Evolutionary conservation across 2,113 vertebrate genomes (phyloP).

Genomic region (Acanthochromis polyacanthus): DNA sequence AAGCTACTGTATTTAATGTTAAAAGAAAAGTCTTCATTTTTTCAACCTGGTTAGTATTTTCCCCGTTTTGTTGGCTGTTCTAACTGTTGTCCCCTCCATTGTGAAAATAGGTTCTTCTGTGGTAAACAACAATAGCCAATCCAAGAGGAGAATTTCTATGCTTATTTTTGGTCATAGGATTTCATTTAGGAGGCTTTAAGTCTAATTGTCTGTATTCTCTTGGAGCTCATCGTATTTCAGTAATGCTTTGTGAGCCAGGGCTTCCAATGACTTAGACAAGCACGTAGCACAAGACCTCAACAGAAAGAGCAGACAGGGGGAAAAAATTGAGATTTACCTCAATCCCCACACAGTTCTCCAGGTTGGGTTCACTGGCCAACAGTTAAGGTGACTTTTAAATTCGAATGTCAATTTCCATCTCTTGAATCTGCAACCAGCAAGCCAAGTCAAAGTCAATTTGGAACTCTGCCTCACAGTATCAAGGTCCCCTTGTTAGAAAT

Average conservation of each 20-base stretch:
- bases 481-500: conserved; percentile 37
- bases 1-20: background rate
- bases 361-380: conserved; percentile 46
- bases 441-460: conserved; percentile 62
- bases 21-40: background rate
- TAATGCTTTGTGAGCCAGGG: background rate
- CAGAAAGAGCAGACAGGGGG: background rate
- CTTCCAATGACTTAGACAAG: background rate
- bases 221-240: no score
- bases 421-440: conserved; percentile 42
- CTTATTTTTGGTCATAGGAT: background rate
- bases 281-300: background rate
- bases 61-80: background rate
- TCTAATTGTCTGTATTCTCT: no score
- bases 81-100: no score
- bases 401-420: conserved; percentile 65
- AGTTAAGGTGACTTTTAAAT: conserved; percentile 56
- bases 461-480: conserved; percentile 25
- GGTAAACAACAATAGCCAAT: background rate
- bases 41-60: background rate
- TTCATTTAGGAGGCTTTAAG: no score
- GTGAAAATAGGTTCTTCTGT: background rate
- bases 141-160: background rate
- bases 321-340: background rate
- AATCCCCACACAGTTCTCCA: conserved; percentile 5